A percentile compares a stretch with the other conserved stretches of the same genome.
Evolutionary conservation across 1,140 invertebrate genomes (phyloP).

Genomic region (Antheraea mylitta): DNA sequence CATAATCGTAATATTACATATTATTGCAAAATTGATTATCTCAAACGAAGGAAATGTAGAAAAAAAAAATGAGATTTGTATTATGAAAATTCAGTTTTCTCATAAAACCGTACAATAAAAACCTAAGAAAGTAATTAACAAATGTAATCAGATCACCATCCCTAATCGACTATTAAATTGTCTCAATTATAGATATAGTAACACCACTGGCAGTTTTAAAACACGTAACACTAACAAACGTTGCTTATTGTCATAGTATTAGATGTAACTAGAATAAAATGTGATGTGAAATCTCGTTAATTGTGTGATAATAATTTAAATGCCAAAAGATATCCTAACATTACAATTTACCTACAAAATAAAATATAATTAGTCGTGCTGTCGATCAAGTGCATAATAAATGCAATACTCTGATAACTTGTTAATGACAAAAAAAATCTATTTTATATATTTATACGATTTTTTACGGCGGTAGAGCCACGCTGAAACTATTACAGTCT

Average conservation of each 20-base stretch:
- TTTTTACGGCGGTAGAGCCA: no score
- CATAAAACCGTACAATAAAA: no score
- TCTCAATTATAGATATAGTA: background rate
- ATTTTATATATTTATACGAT: no score
- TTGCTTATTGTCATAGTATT: background rate
- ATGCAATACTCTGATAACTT: constrained; percentile 44
- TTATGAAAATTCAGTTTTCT: no score
- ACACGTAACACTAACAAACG: background rate
- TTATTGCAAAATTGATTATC: no score
- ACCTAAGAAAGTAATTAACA: no score
- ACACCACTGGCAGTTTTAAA: background rate
- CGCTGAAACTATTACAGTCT: no score
- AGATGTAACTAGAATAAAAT: background rate
- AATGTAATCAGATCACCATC: no score
- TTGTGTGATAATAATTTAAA: background rate
- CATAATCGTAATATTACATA: no score
- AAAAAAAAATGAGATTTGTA: no score
- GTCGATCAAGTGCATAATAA: constrained; percentile 27
- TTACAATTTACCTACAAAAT: background rate
- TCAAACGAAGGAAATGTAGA: no score
- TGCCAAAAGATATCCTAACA: background rate
- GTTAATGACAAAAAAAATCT: constrained; percentile 33
- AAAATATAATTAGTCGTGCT: background rate
- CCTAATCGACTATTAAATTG: no score
- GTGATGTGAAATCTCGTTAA: background rate